A percentile compares a stretch with the other conserved stretches of the same genome.
Conservation (phyloP, 2,113 vertebrate species). For the Eulemur macaco region DNA sequence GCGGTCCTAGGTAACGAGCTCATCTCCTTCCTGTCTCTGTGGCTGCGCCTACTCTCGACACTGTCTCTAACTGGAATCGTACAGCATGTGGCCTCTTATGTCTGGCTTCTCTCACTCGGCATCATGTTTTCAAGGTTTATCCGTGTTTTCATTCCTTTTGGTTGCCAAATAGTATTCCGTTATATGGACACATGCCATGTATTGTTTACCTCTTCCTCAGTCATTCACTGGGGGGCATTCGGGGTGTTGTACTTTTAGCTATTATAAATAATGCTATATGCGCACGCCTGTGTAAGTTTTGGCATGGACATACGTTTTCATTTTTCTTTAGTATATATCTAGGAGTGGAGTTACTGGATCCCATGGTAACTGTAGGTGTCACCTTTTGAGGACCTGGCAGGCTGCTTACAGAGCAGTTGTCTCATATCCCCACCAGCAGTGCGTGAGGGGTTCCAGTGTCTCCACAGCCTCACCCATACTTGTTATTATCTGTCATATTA, state of each 20-base stretch:
- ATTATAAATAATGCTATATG: not conserved
- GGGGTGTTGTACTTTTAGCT: not conserved
- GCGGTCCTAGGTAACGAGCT: not conserved
- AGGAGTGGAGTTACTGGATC: not conserved
- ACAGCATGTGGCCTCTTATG: not conserved
- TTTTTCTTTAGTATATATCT: not conserved
- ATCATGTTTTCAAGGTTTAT: not conserved
- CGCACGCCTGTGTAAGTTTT: not conserved
- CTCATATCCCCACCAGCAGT: not conserved
- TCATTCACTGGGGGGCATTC: not conserved
- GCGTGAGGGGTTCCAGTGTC: not conserved
- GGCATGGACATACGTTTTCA: not conserved
- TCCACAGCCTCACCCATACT: not conserved
- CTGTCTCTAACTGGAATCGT: not conserved
- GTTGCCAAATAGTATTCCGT: not conserved
- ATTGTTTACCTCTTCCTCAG: not conserved
- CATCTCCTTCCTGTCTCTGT: not conserved
- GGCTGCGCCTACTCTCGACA: not conserved
- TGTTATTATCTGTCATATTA: not conserved
- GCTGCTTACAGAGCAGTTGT: not conserved
- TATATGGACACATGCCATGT: fast-evolving
- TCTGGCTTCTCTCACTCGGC: not conserved
- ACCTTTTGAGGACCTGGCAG: not conserved
- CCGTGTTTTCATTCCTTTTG: not conserved
- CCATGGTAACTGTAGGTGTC: not conserved